phyloP scores from a whole-genome alignment of 2,888 invertebrate genomes.

The Apamea anceps region DNA sequence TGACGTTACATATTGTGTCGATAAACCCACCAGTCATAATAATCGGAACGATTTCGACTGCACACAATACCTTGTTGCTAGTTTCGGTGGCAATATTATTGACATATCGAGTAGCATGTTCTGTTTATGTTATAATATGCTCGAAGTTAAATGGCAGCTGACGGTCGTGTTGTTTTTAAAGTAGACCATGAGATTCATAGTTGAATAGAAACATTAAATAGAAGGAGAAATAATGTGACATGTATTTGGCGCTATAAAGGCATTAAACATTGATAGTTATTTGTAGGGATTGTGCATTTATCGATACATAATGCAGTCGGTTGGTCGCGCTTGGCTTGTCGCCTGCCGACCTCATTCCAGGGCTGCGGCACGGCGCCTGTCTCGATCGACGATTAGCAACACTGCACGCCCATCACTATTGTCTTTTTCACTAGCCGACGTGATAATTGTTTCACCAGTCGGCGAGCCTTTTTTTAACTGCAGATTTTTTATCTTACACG shows the following conservation, averaged over 20 bases:
- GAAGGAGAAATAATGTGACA: slow-evolving; percentile 33
- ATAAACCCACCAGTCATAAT: slow-evolving; percentile 75
- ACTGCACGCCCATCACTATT: slow-evolving; percentile 84
- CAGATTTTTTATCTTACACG: slow-evolving; percentile 33
- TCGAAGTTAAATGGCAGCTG: slow-evolving; percentile 46
- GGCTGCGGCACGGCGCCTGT: slow-evolving; percentile 80
- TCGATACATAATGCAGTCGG: slow-evolving; percentile 76
- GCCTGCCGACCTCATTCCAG: slow-evolving; percentile 80
- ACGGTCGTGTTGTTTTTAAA: slow-evolving; percentile 22
- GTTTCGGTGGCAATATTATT: slow-evolving; percentile 67
- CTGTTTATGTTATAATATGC: slow-evolving; percentile 56
- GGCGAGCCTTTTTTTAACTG: slow-evolving; percentile 32
- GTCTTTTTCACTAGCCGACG: slow-evolving; percentile 74
- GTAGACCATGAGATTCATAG: slow-evolving; percentile 30
- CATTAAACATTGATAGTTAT: slow-evolving; percentile 64
- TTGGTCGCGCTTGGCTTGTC: slow-evolving; percentile 75
- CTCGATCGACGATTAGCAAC: slow-evolving; percentile 79
- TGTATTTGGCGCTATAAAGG: slow-evolving; percentile 40
- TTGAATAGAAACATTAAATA: slow-evolving; percentile 49
- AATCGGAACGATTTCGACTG: slow-evolving; percentile 73
- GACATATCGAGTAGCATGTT: slow-evolving; percentile 50
- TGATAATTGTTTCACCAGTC: slow-evolving; percentile 70
- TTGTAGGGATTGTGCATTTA: slow-evolving; percentile 73
- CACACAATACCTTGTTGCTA: slow-evolving; percentile 70
- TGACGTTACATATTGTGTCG: slow-evolving; percentile 78